phyloP scores from a whole-genome alignment of 1,140 invertebrate species.

The Musca domestica region DNA sequence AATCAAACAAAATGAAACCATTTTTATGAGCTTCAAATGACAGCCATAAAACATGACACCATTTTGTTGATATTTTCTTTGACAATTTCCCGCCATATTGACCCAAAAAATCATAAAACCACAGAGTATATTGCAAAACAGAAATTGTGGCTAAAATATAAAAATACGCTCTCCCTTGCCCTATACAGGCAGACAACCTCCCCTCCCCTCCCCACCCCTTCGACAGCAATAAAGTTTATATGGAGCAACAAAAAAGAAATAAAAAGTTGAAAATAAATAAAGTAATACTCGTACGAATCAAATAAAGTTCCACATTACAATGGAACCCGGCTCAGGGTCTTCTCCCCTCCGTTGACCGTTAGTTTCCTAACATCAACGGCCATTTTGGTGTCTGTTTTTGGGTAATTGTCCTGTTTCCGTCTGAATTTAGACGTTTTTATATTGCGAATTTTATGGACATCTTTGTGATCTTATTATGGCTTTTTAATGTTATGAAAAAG shows the following conservation, averaged over 20 bases:
- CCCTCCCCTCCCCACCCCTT: background rate
- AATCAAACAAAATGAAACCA: background rate
- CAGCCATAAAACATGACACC: constrained; percentile 17
- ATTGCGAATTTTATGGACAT: constrained; percentile 1
- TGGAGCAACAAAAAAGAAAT: constrained; percentile 3
- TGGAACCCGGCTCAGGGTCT: no score
- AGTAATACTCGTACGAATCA: constrained; percentile 4
- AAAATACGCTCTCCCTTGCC: background rate
- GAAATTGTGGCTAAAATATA: constrained; percentile 9
- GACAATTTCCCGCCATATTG: constrained; percentile 4
- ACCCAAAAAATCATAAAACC: constrained; percentile 20
- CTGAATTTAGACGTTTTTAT: constrained; percentile 3
- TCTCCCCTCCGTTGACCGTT: no score
- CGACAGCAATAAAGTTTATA: constrained; percentile 16
- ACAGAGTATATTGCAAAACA: background rate
- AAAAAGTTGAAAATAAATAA: constrained; percentile 9
- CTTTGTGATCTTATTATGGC: constrained; percentile 14
- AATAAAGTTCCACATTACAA: background rate
- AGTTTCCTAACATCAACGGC: no score
- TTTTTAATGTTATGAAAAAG: constrained; percentile 13
- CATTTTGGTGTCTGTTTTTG: no score
- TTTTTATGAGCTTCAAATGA: constrained; percentile 12
- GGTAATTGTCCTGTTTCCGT: no score
- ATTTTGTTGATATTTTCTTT: constrained; percentile 7
- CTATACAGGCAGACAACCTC: no score